Base-by-base conservation (phyloP, 2,113 vertebrate species). In the Paracanthobrama guichenoti region DNA sequence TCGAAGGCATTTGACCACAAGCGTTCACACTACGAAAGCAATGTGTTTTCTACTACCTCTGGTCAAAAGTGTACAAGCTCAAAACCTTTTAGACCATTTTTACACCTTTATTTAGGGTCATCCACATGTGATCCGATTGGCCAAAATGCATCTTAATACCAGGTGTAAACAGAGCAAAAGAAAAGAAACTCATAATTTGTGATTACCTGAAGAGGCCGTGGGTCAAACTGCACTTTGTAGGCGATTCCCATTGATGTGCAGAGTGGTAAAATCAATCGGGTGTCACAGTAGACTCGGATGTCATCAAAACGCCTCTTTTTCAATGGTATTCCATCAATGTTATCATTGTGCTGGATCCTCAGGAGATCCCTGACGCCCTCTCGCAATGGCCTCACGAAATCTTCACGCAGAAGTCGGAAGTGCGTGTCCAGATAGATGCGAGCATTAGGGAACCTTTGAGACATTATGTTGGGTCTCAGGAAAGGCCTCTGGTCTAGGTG, bases 321-420 rank as follows among this genome's bases (percentile, higher is more conserved):
- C 79, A 95, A 85, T 16, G 90, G 88, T 9, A 82, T 87, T 31
- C 93, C 93, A 50, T 91, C 92, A 16, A 46, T n/a, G 6, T 86
- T 87, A n/a, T 44, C 59, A 16, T 91, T 79, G 48, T 53, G 82
- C 60, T 95, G 92, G 83, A 83, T 92, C 71, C 87, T 90, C n/a
- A 96, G 92, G 77, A 98, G 84, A 16, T 97, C 91, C 76, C 91
- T 89, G 89, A 99, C 95, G 9, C 97, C 97, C 79, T 98, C 96
- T 18, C 97, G 95, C 22, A 99, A 92, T 3, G 96, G 97, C 79
- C 96, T 92, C 48, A 99, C 94, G 90, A 98, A 98, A 89, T 98
- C 97, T 90, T 99, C 97, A 89, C 97, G 92, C 84, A 99, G 90
- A 83, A 99, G 96, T n/a, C 96, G 93, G 88, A 99, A 99, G 89